Base-by-base conservation (phyloP, 1,140 invertebrate genomes). In the Scylla paramamosain region DNA sequence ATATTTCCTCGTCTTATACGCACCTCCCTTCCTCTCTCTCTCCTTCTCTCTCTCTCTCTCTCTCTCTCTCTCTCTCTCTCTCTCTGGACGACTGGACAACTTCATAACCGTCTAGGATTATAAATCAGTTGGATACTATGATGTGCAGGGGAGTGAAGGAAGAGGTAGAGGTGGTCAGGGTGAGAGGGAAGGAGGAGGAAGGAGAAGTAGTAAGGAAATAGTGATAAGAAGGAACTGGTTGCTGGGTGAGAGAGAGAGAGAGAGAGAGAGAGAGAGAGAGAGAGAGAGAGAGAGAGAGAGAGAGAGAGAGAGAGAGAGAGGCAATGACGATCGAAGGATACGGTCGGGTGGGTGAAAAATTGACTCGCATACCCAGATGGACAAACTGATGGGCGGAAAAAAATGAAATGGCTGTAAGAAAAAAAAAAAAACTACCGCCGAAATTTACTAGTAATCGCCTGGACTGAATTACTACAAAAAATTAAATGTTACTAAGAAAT, bases 271-370 rank as follows among this genome's bases (percentile, higher is more conserved):
- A 83, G 91, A 48, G 91, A 92, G 91, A 48, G 48, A 92, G 91
- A 28, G 28, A 83, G 46, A 77, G 91, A 92, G 77, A 46, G 46
- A 32, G 59, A 92, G 91, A 83, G 59, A 77, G 59, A 77, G 45
- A 83, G 91, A 32, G 91, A 92, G 59, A 31, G 59, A 92, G 91
- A 92, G 89, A 90, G 88, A 39, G 88, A 90, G 45, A 90, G 45
- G 25, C 84, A 2, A 8, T 7, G 28, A 10, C 20, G 3, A 88
- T 32, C 14, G 45, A 88, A 28, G 86, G 86, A 88, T 32, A 39
- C 25, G 86, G 86, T 32, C 25, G 31, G 7, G 39, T 29, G 89
- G n/a, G 89, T 46, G 89, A 48, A 10, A 48, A 39, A 48, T 46
- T 48, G 31, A 48, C 28, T 48, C 4, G 25, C 20, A 28, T 46